Evolutionary conservation across 1,140 invertebrate species (phyloP), one percentile per base, ranked within the genome.

Genomic region (Drosophila mojavensis): DNA sequence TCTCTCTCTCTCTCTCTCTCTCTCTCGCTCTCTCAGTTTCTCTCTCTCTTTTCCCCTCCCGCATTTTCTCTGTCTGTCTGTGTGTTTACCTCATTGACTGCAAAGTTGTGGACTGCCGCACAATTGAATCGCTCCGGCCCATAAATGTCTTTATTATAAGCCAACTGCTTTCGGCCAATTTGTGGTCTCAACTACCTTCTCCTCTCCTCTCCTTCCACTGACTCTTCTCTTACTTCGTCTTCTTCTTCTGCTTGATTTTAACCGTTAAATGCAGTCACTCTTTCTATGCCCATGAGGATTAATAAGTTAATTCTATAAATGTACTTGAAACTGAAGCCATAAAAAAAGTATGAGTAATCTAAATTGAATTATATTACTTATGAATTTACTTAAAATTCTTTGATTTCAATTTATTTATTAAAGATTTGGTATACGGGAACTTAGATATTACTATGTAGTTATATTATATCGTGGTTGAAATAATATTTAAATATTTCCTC

Each of bases 131-230:
- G 68, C 60, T 43, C 68, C 66, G 75, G 65, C 51, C 68, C 75
- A 86, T 86, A 82, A 86, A 86, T 85, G 83, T 82, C 82, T 88
- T 88, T 78, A 86, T 85, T 85, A 82, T 82, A 68, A 75, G 76
- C 56, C 83, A 75, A 85, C 65, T 84, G 69, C 56, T 65, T 62
- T 59, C 13, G 36, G 66, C 74, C 81, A 85, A 84, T 84, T 84
- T 85, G 53, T 58, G 69, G 64, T 10, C 58, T 11, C 62, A 41
- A 75, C 50, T 75, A 45, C 24, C 24, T 11, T 39, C 36, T 0
- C 3, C 11, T 39, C 36, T 0, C 3, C 11, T 11, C 10, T 13
- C 2, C 36, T 39, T 2, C 11, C 50, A 28, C 20, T 24, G 20
- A n/a, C 33, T 20, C 17, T 3, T 39, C 53, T 55, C 15, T 5